Percentiles rank a stretch among this genome's conserved stretches.
These are phyloP conservation scores for Onychomys arenicola DNA, from an alignment of 2,797 vertebrate genomes.

Conservation along the genomic window DNA sequence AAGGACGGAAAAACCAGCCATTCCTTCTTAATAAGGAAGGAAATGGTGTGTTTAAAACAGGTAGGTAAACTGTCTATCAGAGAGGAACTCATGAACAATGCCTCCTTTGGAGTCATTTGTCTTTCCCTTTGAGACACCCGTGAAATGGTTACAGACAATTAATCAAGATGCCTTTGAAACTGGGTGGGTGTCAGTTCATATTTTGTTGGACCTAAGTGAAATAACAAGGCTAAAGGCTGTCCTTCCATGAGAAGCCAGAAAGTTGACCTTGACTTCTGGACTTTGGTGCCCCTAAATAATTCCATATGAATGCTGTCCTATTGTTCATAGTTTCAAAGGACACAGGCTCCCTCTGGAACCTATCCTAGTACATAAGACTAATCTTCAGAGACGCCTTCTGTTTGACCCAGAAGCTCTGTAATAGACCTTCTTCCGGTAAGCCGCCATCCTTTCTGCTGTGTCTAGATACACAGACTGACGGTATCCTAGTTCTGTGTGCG, in stretches of 20 bases:
- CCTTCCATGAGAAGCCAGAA: constrained; percentile 5
- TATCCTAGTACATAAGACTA: constrained; percentile 47
- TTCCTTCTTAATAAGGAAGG: constrained; percentile 72
- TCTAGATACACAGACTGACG: constrained; percentile 15
- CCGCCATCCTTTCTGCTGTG: constrained; percentile 46
- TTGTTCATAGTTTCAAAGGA: constrained; percentile 68
- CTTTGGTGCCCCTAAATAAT: constrained; percentile 56
- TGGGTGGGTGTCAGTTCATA: constrained; percentile 57
- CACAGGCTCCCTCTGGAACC: constrained; percentile 56
- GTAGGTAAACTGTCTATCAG: constrained; percentile 63
- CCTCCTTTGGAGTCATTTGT: constrained; percentile 60
- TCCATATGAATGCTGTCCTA: constrained; percentile 52
- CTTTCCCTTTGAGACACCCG: constrained; percentile 63
- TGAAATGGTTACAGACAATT: constrained; percentile 60
- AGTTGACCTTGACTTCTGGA: constrained; percentile 18
- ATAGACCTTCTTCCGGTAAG: constrained; percentile 18
- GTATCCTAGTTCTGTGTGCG: background rate
- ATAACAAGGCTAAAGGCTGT: background rate
- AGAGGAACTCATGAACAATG: constrained; percentile 71
- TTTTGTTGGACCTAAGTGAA: constrained; percentile 73
- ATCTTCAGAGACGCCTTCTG: constrained; percentile 55
- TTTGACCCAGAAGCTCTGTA: constrained; percentile 64
- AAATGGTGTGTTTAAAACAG: constrained; percentile 73
- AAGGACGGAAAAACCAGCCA: constrained; percentile 59
- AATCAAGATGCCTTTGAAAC: constrained; percentile 74